Evolutionary conservation across 2,888 invertebrate genomes (phyloP), one percentile per base, ranked within the genome.

Genomic region (Troides helena): DNA sequence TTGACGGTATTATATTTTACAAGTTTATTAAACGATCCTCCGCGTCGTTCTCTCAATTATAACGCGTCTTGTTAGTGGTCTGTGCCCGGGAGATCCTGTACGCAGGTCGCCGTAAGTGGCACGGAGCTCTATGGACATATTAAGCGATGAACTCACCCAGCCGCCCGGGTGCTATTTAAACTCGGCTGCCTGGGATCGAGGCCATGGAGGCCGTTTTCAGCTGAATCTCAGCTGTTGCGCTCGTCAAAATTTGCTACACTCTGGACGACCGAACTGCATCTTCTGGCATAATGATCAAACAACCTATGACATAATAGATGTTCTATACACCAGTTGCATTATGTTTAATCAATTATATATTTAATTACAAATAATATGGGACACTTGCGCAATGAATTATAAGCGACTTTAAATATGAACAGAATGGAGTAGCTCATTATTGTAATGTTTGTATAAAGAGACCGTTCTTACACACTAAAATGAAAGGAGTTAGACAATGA

Each of bases 191-290:
- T 62, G 66, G 61, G 65, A 72, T 65, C 67, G 65, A 66, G 72
- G 61, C 70, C 67, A 62, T 63, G 59, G 66, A 62, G 69, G 65
- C 64, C 76, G 73, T 76, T 76, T 73, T 78, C 84, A 86, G 84
- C 86, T 86, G 86, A 85, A 78, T 74, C 80, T 86, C 87, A 88
- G 87, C 88, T 89, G 89, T 86, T 89, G 78, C 78, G 75, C 80
- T 86, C 89, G 86, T 90, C 85, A 86, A 74, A 39, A 75, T 73
- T 73, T 72, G 72, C 76, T 70, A 77, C 74, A 73, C 79, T 78
- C 81, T 84, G 76, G 77, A 75, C 79, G 74, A 72, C 77, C 74
- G 74, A 77, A 73, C 74, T 72, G 71, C 70, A 68, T 75, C 60
- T 72, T 72, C 83, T 85, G 86, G 80, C 74, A 80, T 75, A 72